These are phyloP conservation scores for Sphaeramia orbicularis DNA, from an alignment of 2,797 vertebrate species.

Conservation along the genomic window DNA sequence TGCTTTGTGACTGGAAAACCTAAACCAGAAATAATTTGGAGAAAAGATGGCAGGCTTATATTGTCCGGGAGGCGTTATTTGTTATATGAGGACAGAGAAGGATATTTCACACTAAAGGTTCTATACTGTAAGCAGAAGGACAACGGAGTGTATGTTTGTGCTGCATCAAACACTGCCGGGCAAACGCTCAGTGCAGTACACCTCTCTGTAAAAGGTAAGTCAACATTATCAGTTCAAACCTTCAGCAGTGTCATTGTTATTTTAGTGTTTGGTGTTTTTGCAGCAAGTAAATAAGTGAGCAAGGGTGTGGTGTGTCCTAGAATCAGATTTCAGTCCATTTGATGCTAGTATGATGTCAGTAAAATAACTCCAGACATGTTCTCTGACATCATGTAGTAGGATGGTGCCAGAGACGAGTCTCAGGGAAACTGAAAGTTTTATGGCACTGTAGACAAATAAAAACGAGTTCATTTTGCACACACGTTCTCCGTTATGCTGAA, in stretches of 20 bases:
- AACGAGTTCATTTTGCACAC: background rate
- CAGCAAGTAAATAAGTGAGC: constrained; percentile 32
- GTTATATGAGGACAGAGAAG: constrained; percentile 95
- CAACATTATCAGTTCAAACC: background rate
- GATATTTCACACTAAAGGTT: constrained; percentile 98
- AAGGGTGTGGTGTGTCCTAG: constrained; percentile 28
- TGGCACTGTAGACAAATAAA: background rate
- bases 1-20: constrained; percentile 98
- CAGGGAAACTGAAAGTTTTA: background rate
- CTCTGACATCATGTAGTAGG: constrained; percentile 63
- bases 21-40: constrained; percentile 97
- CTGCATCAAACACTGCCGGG: constrained; percentile 94
- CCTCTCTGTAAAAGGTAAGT: constrained; percentile 94
- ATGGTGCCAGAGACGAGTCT: constrained; percentile 29
- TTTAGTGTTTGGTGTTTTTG: constrained; percentile 28
- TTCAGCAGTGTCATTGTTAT: too few relatives aligned
- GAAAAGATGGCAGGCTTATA: constrained; percentile 93
- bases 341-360: constrained; percentile 67
- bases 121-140: constrained; percentile 97
- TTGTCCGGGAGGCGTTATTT: constrained; percentile 92
- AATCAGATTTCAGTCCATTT: constrained; percentile 66
- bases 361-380: constrained; percentile 37
- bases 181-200: constrained; percentile 96
- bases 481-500: background rate
- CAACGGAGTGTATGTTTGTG: constrained; percentile 95